Evolutionary conservation across 2,888 invertebrate species (phyloP).

Genomic region (Athalia circularis): DNA sequence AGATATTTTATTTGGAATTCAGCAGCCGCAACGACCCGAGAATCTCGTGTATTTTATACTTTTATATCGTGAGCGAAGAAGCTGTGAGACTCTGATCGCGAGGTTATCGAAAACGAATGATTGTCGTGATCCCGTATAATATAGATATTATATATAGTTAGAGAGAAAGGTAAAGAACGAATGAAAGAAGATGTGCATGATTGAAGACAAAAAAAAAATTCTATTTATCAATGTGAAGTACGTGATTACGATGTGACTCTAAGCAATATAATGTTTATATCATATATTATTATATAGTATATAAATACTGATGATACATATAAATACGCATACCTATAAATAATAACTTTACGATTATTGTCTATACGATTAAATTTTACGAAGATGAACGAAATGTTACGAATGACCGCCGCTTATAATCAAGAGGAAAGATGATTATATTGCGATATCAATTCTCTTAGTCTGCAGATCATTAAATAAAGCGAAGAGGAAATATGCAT

Average conservation of each 20-base stretch:
- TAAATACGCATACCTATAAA: conserved; percentile 12
- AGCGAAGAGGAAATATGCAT: too few species aligned
- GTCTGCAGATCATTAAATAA: too few species aligned
- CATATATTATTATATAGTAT: conserved; percentile 2
- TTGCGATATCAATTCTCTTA: too few species aligned
- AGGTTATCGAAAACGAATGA: conserved; percentile 55
- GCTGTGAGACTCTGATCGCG: conserved; percentile 53
- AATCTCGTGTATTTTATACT: conserved; percentile 69
- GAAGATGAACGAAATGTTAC: background rate
- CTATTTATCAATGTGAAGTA: conserved; percentile 63
- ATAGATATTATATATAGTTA: conserved; percentile 61
- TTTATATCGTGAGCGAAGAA: conserved; percentile 68
- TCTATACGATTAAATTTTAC: background rate
- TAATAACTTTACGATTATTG: background rate
- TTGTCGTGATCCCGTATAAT: conserved; percentile 41
- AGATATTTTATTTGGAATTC: conserved; percentile 2
- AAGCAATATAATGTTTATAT: conserved; percentile 41
- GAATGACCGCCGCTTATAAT: background rate
- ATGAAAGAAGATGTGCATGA: conserved; percentile 44
- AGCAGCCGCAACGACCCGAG: conserved; percentile 23
- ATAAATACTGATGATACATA: background rate
- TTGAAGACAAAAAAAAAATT: conserved; percentile 52
- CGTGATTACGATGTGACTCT: conserved; percentile 41
- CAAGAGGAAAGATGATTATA: too few species aligned
- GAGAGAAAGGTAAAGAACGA: conserved; percentile 65